Evolutionary conservation across 2,113 vertebrate genomes (phyloP).

Genomic region (Capreolus pygargus): DNA sequence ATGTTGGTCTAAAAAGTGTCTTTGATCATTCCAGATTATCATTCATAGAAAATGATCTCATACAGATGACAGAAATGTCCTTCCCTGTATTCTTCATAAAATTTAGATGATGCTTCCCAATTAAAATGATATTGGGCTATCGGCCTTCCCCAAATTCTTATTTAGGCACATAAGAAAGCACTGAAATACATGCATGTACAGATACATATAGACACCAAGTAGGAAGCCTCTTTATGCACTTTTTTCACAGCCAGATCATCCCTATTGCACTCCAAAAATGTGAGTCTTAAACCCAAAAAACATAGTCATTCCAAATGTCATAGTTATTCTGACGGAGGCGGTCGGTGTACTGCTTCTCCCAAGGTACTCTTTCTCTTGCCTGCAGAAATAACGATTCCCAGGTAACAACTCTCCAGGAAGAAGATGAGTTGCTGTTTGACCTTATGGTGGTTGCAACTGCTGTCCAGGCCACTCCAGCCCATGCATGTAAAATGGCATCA

Average conservation of each 20-base stretch:
- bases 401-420: background rate
- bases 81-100: slow-evolving; percentile 28
- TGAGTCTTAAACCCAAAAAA: background rate
- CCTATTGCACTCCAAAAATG: background rate
- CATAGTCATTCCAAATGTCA: background rate
- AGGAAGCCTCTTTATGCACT: background rate
- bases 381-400: background rate
- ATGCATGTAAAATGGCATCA: background rate
- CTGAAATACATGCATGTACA: background rate
- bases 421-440: background rate
- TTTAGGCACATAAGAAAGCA: background rate
- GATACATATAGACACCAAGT: background rate
- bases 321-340: background rate
- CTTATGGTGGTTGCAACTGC: background rate
- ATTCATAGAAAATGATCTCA: slow-evolving; percentile 36
- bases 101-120: slow-evolving; percentile 29
- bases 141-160: background rate
- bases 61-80: background rate
- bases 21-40: background rate
- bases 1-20: background rate
- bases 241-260: background rate
- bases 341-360: too few species aligned
- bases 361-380: background rate
- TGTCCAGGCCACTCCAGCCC: background rate
- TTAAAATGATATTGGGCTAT: background rate